Conservation (phyloP, 2,797 vertebrate species). For the Sylvilagus floridanus region DNA sequence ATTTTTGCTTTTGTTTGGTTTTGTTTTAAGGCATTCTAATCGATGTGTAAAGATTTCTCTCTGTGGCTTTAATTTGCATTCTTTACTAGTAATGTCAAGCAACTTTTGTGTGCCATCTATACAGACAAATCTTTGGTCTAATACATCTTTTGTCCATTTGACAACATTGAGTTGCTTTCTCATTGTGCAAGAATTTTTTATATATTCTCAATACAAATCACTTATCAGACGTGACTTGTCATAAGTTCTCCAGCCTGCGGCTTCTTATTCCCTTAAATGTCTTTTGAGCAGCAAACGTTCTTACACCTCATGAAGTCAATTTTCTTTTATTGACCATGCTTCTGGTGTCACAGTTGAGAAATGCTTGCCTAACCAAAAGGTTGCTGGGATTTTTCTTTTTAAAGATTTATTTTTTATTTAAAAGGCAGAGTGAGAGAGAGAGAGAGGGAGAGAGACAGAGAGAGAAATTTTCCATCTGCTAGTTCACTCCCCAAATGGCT, state of each 20-base stretch:
- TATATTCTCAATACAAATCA: background rate
- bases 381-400: background rate
- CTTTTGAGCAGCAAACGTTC: background rate
- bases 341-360: background rate
- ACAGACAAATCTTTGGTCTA: background rate
- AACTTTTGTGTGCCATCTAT: background rate
- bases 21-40: background rate
- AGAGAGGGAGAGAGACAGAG: no score
- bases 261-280: conserved; percentile 2
- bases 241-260: background rate
- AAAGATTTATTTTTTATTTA: no score
- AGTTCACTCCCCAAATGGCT: no score
- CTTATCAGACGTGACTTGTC: background rate
- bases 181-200: background rate
- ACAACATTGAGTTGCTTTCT: background rate
- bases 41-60: background rate
- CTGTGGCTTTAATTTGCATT: background rate
- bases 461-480: no score
- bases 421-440: no score
- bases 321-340: background rate
- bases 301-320: background rate
- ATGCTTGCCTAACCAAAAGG: conserved; percentile 26
- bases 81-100: background rate
- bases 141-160: background rate
- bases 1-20: background rate